Evolutionary conservation across 2,113 vertebrate species (phyloP), one percentile per base, ranked within the genome.

Genomic region (Lampris incognitus): DNA sequence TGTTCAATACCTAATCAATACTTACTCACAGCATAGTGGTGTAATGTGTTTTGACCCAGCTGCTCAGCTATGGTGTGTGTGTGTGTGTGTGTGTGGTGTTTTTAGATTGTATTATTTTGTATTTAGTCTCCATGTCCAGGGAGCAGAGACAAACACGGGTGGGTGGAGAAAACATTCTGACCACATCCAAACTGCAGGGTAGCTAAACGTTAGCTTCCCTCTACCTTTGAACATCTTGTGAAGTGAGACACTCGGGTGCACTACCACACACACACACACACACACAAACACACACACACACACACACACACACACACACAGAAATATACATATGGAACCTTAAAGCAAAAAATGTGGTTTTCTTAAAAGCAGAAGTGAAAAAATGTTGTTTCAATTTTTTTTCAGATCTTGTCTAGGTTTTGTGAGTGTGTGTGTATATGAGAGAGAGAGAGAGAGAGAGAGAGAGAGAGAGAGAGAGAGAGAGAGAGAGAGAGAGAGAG

Each of bases 341-440:
- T 24, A 24, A 24, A 24, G 6, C 4, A 9, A 44, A 3, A 41
- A 9, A 55, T 10, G 11, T 37, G 63, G 48, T 39, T 68, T 41
- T 24, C 48, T 59, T 51, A 56, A 85, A 90, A 88, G 85, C 78
- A 88, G 90, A 92, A 92, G 90, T 85, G 73, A 62, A 67, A 11
- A 24, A 24, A 24, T 24, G 24, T 24, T 24, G 24, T 24, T 24
- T 24, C 24, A 24, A 24, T 24, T 24, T 24, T 24, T 24, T 56
- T 76, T 11, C 52, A 68, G 39, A 41, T 9, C 37, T 52, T 36
- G 24, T 36, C n/a, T 9, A 24, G 55, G 38, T 72, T 73, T 69
- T 46, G 44, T 46, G 44, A 5, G 4, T 46, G 4, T 46, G 44
- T 46, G 44, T 46, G 44, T 46, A 7, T 46, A 4, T 46, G 4